A percentile compares a stretch with the other conserved stretches of the same genome.
Conservation (phyloP, 2,888 invertebrate genomes). For the Oegoconia quadripuncta region DNA sequence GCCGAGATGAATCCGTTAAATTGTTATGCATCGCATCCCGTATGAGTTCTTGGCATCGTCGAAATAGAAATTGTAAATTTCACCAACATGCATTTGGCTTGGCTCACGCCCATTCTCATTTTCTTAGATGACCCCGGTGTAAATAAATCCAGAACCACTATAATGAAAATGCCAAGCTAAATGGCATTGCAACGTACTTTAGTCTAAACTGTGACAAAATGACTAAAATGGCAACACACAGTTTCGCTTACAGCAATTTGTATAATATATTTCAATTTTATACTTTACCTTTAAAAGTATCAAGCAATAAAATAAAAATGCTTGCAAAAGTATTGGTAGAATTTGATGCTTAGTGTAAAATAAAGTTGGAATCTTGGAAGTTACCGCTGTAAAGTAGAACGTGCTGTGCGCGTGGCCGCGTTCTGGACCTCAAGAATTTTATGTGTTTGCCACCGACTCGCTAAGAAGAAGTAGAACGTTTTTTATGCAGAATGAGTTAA, state of each 20-base stretch:
- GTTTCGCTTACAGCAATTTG: background rate
- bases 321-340: too few relatives aligned
- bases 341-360: too few relatives aligned
- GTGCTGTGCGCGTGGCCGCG: too few relatives aligned
- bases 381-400: too few relatives aligned
- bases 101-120: slow-evolving; percentile 48
- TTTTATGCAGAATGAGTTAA: too few relatives aligned
- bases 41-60: slow-evolving; percentile 26
- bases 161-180: slow-evolving; percentile 53
- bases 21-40: slow-evolving; percentile 26
- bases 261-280: background rate
- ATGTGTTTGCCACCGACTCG: too few relatives aligned
- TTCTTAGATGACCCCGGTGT: slow-evolving; percentile 53
- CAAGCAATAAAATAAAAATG: too few relatives aligned
- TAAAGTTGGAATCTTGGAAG: too few relatives aligned
- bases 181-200: slow-evolving; percentile 31
- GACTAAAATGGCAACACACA: too few relatives aligned
- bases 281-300: too few relatives aligned
- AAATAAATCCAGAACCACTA: slow-evolving; percentile 45
- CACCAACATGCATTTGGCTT: slow-evolving; percentile 34
- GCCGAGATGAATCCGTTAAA: slow-evolving; percentile 29
- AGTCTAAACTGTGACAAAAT: background rate
- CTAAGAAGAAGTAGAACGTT: too few relatives aligned
- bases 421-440: too few relatives aligned
- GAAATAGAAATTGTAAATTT: slow-evolving; percentile 47